Evolutionary conservation across 2,113 vertebrate genomes (phyloP).

Genomic region (Centrocercus urophasianus): DNA sequence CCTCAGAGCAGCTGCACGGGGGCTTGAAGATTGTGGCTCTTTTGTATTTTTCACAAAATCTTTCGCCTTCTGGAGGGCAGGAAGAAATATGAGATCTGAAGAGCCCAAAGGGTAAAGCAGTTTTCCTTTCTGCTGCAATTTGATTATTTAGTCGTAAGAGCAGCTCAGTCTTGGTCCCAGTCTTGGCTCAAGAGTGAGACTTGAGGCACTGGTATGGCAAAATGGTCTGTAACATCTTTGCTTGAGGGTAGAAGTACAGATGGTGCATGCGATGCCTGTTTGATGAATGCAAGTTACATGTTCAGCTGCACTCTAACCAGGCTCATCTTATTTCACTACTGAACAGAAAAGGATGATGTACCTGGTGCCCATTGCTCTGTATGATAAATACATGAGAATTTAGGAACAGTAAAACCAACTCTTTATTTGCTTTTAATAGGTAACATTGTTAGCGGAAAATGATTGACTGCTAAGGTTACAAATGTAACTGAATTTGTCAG

Average conservation of each 20-base stretch:
- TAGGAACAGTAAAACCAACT: not conserved
- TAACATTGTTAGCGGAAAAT: not conserved
- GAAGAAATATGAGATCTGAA: not conserved
- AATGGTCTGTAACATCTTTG: too few species aligned
- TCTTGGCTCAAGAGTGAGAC: not conserved
- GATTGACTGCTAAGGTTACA: not conserved
- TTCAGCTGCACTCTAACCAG: not conserved
- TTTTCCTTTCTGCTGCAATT: not conserved
- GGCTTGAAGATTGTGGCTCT: not conserved
- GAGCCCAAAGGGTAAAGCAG: not conserved
- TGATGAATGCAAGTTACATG: not conserved
- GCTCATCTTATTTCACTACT: not conserved
- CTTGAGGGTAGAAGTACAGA: not conserved
- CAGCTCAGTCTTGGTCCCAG: not conserved
- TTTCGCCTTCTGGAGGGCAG: not conserved
- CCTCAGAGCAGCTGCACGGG: accelerated
- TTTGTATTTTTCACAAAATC: too few species aligned
- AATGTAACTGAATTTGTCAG: not conserved
- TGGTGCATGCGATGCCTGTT: not conserved
- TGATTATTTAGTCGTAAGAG: not conserved
- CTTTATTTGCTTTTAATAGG: not conserved
- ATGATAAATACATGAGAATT: not conserved
- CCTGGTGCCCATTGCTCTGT: not conserved
- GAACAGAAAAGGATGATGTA: not conserved
- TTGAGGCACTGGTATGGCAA: not conserved